phyloP scores from a whole-genome alignment of 2,888 invertebrate genomes.

The Drosophila mayaguana region DNA sequence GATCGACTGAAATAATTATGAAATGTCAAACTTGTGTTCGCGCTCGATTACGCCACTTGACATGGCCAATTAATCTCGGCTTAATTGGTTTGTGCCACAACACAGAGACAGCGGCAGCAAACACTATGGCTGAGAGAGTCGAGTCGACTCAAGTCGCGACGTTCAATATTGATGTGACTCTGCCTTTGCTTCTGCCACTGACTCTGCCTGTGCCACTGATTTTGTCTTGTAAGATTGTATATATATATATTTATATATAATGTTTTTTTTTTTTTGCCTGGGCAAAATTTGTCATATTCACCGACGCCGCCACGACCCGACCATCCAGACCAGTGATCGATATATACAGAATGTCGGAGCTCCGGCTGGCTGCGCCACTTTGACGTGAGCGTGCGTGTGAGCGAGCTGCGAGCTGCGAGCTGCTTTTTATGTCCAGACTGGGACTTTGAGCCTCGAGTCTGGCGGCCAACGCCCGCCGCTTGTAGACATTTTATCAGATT shows the following conservation, averaged over 20 bases:
- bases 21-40: slow-evolving; percentile 83
- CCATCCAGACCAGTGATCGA: slow-evolving; percentile 64
- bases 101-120: slow-evolving; percentile 42
- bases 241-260: slow-evolving; percentile 23
- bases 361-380: slow-evolving; percentile 4
- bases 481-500: slow-evolving; percentile 81
- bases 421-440: slow-evolving; percentile 34
- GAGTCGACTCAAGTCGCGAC: slow-evolving; percentile 30
- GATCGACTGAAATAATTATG: slow-evolving; percentile 80
- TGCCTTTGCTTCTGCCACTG: slow-evolving; percentile 61
- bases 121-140: slow-evolving; percentile 51
- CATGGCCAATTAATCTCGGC: slow-evolving; percentile 82
- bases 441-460: slow-evolving; percentile 20
- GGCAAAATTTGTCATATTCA: slow-evolving; percentile 78
- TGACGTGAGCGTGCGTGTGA: slow-evolving; percentile 41
- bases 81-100: slow-evolving; percentile 82
- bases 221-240: slow-evolving; percentile 56
- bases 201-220: slow-evolving; percentile 75
- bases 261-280: slow-evolving; percentile 31
- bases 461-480: slow-evolving; percentile 69
- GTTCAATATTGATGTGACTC: slow-evolving; percentile 75
- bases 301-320: slow-evolving; percentile 45
- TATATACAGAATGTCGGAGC: slow-evolving; percentile 51
- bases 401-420: slow-evolving; percentile 9
- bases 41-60: slow-evolving; percentile 83